Evolutionary conservation across 2,797 vertebrate species (phyloP).

Genomic region (Enteromius anoplus): DNA sequence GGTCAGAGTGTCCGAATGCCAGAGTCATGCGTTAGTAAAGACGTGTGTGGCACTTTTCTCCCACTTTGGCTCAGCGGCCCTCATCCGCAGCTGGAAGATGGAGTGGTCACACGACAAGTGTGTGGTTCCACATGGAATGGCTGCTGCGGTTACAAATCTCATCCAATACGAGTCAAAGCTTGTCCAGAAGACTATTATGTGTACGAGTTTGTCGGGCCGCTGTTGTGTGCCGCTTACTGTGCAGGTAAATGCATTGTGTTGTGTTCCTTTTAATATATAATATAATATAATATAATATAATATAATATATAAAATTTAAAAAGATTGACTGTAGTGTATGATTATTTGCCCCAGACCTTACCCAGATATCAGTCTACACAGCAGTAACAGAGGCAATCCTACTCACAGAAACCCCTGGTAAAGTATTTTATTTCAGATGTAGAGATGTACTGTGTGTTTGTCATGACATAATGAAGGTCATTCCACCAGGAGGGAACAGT

Average conservation of each 20-base stretch:
- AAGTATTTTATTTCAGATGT: background rate
- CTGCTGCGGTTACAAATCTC: constrained; percentile 27
- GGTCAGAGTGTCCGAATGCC: background rate
- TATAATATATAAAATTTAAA: background rate
- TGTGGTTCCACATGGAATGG: background rate
- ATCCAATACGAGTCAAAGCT: constrained; percentile 43
- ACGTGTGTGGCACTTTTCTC: background rate
- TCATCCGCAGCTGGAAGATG: constrained; percentile 39
- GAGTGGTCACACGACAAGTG: constrained; percentile 32
- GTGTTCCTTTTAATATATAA: background rate
- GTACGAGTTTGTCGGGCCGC: constrained; percentile 29
- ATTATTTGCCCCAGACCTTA: background rate
- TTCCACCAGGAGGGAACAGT: too few species aligned
- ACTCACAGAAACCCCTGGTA: background rate
- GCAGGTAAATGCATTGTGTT: constrained; percentile 6
- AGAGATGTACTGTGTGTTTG: background rate
- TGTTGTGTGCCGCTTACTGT: constrained; percentile 25
- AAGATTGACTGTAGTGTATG: background rate
- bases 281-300: too few species aligned
- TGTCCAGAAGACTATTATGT: constrained; percentile 37
- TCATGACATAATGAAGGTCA: background rate
- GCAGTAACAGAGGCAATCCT: background rate
- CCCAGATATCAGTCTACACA: background rate
- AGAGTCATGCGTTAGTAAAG: background rate
- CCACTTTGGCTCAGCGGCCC: background rate